Conservation (phyloP, 2,113 vertebrate genomes). For the Saccopteryx leptura region DNA sequence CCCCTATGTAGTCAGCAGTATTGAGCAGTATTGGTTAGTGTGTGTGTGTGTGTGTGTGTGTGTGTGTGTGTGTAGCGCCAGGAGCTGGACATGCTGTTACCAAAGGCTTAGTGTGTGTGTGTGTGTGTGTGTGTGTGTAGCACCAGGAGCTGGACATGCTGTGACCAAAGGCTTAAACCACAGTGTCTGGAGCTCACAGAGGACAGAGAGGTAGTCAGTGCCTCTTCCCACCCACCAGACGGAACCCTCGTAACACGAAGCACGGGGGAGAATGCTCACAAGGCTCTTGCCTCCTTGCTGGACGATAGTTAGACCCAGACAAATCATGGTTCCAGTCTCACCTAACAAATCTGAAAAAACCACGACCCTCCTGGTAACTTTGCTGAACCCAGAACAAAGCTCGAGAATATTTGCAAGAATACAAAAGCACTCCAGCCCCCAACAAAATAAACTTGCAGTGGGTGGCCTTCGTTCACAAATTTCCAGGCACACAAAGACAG, state of each 20-base stretch:
- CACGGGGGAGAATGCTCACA: accelerated
- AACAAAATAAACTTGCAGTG: background rate
- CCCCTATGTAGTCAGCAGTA: background rate
- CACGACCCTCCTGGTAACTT: background rate
- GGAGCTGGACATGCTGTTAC: background rate
- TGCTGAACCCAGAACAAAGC: background rate
- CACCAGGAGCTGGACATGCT: too few species aligned
- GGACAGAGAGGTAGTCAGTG: too few species aligned
- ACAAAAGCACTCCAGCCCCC: background rate
- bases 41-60: accelerated
- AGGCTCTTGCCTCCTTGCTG: accelerated
- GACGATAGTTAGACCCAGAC: accelerated
- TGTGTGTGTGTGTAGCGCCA: too few species aligned
- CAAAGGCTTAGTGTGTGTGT: accelerated
- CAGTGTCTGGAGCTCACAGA: too few species aligned
- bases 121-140: background rate
- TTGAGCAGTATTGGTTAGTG: accelerated
- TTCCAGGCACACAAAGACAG: background rate
- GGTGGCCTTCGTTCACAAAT: background rate
- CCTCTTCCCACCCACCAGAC: background rate
- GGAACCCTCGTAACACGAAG: accelerated
- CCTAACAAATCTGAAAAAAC: background rate
- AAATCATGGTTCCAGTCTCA: background rate
- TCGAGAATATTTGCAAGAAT: background rate
- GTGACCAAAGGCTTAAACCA: background rate